These are phyloP conservation scores for Tetramorium alpestre DNA, from an alignment of 1,140 invertebrate genomes.

Conservation along the genomic window DNA sequence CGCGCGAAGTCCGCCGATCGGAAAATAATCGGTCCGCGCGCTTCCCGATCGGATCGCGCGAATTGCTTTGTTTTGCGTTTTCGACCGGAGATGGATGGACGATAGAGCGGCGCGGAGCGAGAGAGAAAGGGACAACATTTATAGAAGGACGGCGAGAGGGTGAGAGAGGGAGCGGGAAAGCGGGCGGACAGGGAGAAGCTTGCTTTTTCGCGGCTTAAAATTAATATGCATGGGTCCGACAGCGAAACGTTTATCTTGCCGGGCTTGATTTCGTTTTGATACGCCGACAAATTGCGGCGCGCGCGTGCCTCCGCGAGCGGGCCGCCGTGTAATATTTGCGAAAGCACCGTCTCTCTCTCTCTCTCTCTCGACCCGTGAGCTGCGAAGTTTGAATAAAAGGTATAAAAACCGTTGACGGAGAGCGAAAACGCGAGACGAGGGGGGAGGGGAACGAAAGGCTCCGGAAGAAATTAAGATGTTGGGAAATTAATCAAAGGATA, in stretches of 20 bases:
- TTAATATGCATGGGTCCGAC: slow-evolving; percentile 85
- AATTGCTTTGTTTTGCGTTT: slow-evolving; percentile 75
- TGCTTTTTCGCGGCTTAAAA: slow-evolving; percentile 84
- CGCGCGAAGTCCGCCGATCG: slow-evolving; percentile 78
- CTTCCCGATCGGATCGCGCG: slow-evolving; percentile 67
- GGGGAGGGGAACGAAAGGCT: not conserved
- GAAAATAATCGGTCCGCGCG: slow-evolving; percentile 82
- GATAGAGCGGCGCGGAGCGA: slow-evolving; percentile 13
- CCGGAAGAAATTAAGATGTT: not conserved
- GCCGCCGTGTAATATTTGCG: slow-evolving; percentile 64
- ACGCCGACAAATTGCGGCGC: slow-evolving; percentile 82
- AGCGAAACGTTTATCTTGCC: slow-evolving; percentile 84
- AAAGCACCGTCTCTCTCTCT: slow-evolving; percentile 36
- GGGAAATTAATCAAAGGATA: not conserved
- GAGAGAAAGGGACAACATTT: slow-evolving; percentile 23
- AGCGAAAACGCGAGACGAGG: too few species aligned
- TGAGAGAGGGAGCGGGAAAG: not conserved
- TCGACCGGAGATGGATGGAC: slow-evolving; percentile 59
- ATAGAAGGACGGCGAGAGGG: slow-evolving; percentile 17
- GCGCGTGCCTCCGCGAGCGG: slow-evolving; percentile 58
- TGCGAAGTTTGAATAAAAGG: slow-evolving; percentile 22
- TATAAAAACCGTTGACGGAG: not conserved
- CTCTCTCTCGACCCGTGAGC: slow-evolving; percentile 9
- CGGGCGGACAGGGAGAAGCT: slow-evolving; percentile 58
- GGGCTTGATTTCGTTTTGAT: slow-evolving; percentile 85